phyloP scores from a whole-genome alignment of 2,888 invertebrate species.

The Leucophora obtusa region DNA sequence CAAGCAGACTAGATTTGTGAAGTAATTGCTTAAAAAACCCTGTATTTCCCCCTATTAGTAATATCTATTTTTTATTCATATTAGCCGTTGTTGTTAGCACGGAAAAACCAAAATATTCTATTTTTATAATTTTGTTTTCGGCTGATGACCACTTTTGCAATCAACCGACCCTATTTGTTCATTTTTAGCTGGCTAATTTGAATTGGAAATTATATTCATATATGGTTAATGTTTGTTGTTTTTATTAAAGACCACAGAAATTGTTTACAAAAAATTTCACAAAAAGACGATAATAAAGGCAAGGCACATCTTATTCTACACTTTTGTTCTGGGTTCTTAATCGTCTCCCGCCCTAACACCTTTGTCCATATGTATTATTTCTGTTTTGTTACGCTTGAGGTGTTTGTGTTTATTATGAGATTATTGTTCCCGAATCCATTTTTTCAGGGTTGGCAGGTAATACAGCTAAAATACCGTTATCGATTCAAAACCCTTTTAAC shows the following conservation, averaged over 20 bases:
- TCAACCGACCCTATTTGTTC: neutral
- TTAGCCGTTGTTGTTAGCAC: neutral
- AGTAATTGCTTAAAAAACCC: no score
- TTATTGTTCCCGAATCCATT: constrained; percentile 6
- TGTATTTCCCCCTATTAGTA: no score
- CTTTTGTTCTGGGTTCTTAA: neutral
- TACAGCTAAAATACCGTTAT: no score
- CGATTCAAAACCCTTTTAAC: no score
- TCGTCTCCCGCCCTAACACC: neutral
- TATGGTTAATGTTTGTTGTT: neutral
- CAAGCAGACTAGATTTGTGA: no score
- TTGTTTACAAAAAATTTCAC: neutral
- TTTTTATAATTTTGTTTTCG: neutral
- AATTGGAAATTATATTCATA: constrained; percentile 22
- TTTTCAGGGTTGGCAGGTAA: no score
- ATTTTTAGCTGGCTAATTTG: neutral
- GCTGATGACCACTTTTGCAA: neutral
- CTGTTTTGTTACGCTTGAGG: constrained; percentile 15
- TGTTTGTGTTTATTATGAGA: constrained; percentile 15
- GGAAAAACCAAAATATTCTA: constrained; percentile 1
- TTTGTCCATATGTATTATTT: neutral
- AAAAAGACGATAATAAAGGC: neutral
- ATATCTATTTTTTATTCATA: no score
- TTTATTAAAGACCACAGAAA: neutral
- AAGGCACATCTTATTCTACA: constrained; percentile 8